These are phyloP conservation scores for Harlomillsia oculata DNA, from an alignment of 1,140 invertebrate genomes.

Conservation along the genomic window DNA sequence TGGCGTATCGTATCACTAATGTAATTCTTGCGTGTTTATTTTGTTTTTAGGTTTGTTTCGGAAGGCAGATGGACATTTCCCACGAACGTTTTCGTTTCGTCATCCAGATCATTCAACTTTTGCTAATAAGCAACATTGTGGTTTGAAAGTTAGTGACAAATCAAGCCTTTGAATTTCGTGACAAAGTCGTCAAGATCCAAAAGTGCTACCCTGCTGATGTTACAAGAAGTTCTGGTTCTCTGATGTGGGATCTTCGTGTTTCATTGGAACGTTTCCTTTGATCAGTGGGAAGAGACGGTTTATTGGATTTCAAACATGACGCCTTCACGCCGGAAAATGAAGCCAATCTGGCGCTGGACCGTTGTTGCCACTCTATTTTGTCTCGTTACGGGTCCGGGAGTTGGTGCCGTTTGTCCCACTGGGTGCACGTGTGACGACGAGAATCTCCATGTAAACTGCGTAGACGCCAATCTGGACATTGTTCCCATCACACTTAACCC, in stretches of 20 bases:
- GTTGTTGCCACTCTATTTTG: neutral
- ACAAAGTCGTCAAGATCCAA: neutral
- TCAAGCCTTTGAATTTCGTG: neutral
- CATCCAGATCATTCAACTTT: constrained; percentile 2
- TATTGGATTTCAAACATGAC: neutral
- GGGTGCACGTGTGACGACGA: constrained; percentile 79
- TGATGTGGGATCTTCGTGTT: neutral
- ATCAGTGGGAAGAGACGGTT: neutral
- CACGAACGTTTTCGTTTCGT: neutral
- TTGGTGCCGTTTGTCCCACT: constrained; percentile 55
- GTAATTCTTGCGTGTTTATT: constrained; percentile 5
- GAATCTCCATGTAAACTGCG: constrained; percentile 72
- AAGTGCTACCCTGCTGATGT: neutral
- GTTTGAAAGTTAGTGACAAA: neutral
- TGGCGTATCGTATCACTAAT: constrained; percentile 11
- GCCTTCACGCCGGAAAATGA: constrained; percentile 13
- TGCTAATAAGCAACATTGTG: neutral
- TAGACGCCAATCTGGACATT: constrained; percentile 71
- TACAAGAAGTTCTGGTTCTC: neutral
- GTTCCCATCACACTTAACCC: constrained; percentile 85
- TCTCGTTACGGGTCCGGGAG: constrained; percentile 16
- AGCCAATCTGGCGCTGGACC: constrained; percentile 8
- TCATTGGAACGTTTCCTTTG: neutral
- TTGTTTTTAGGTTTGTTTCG: neutral
- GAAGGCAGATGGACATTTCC: constrained; percentile 2